Base-by-base conservation (phyloP, 2,797 vertebrate species). In the Apodemus agrarius region DNA sequence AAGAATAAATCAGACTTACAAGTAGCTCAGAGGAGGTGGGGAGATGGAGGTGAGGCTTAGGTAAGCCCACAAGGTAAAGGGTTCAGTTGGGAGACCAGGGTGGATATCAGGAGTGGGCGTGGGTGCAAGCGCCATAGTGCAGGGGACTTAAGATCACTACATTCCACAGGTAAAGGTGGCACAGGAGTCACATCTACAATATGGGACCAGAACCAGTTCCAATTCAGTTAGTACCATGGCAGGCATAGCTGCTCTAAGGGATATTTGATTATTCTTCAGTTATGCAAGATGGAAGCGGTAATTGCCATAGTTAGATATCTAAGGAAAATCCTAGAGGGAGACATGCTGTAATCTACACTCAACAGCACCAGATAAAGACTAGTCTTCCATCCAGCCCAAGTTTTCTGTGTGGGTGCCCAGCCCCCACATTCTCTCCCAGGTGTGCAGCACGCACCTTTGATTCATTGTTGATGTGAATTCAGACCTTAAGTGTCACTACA, bases 401-500 rank as follows among this genome's bases (percentile, higher is more conserved):
- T 6, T 1, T 52, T 31, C 40, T 3, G 7, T 3, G 49, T 52
- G 14, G 52, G 29, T 75, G 17, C 21, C 65, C 26, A 84, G 46
- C 46, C n/a, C n/a, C 61, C 46, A 85, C 22, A 52, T 29, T 9
- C 43, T 65, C 26, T 52, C n/a, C 46, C 59, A 17, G 14, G 17
- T 7, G 1, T 16, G 0, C 11, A 0, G 9, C 80, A 13, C 11
- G 24, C 16, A 37, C 61, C 34, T n/a, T 26, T 5, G 3, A 0
- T n/a, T 65, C 11, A 0, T 49, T 3, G 34, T 43, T 49, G 3
- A 61, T n/a, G 22, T 0, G 0, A 2, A 0, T 26, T 6, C 24
- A 0, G 46, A 72, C 49, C 52, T 7, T 2, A 14, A 12, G 3
- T 37, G 34, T 13, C 34, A 13, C 6, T 29, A 22, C 19, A 76